These are phyloP conservation scores for Pheosia tremula DNA, from an alignment of 2,888 invertebrate genomes.

Conservation along the genomic window DNA sequence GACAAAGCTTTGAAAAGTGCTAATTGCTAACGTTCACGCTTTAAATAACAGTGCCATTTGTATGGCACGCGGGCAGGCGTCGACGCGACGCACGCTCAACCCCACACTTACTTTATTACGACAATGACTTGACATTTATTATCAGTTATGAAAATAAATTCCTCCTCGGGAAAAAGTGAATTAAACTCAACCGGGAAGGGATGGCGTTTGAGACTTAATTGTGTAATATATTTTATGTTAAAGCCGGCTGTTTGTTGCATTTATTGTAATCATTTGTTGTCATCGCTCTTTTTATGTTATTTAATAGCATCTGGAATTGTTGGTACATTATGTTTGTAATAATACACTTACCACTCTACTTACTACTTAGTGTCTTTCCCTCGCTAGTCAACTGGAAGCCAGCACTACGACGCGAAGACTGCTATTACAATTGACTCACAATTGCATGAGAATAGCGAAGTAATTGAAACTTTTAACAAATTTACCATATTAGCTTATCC, in stretches of 20 bases:
- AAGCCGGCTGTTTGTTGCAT: conserved; percentile 54
- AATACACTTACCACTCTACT: no score
- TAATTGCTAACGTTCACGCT: conserved; percentile 28
- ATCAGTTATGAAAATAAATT: conserved; percentile 79
- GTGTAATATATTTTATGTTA: conserved; percentile 63
- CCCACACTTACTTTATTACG: conserved; percentile 70
- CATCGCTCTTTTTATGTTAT: conserved; percentile 45
- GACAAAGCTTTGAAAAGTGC: conserved; percentile 21
- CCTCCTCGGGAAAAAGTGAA: conserved; percentile 61
- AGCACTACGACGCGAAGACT: no score
- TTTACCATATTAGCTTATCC: no score
- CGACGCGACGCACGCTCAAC: conserved; percentile 46
- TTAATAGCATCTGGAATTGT: conserved; percentile 26
- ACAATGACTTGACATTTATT: conserved; percentile 78
- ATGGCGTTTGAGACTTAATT: conserved; percentile 62
- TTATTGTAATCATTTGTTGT: conserved; percentile 56
- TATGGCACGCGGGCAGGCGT: conserved; percentile 22
- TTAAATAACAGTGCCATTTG: conserved; percentile 26
- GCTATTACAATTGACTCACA: no score
- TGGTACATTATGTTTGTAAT: no score
- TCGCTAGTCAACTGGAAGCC: no score
- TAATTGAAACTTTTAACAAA: no score
- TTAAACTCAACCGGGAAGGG: conserved; percentile 58
- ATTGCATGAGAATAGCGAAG: no score
- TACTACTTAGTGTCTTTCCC: no score